phyloP scores from a whole-genome alignment of 30 jellyfish, hydroid and myxozoan genomes.

The Hydractinia symbiolongicarpus region DNA sequence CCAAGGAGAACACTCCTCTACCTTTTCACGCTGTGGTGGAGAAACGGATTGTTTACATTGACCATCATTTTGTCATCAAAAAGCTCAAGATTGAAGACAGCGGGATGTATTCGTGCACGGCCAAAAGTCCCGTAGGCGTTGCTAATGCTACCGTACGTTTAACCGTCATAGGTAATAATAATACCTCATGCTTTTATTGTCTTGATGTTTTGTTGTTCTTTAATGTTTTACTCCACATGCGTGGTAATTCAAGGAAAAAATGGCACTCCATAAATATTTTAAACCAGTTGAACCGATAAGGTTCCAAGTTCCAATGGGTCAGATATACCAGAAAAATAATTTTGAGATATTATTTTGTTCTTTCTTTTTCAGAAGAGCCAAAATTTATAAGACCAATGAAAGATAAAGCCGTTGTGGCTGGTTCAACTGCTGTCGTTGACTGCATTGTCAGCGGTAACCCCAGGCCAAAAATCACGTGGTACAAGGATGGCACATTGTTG shows the following conservation, averaged over 20 bases:
- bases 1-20: slow-evolving; percentile 42
- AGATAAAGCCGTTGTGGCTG: slow-evolving; percentile 68
- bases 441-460: slow-evolving; percentile 98
- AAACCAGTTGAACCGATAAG: background rate
- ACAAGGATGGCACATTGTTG: slow-evolving; percentile 43
- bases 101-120: slow-evolving; percentile 81
- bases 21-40: slow-evolving; percentile 81
- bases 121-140: slow-evolving; percentile 68
- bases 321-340: background rate
- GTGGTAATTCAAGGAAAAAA: background rate
- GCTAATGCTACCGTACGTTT: slow-evolving; percentile 60
- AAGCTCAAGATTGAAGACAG: slow-evolving; percentile 80
- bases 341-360: background rate
- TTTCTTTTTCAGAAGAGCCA: slow-evolving; percentile 42
- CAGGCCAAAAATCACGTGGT: slow-evolving; percentile 81
- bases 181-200: no score
- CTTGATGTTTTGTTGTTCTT: no score
- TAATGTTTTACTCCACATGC: no score
- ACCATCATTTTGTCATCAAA: slow-evolving; percentile 70
- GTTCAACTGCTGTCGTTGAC: slow-evolving; percentile 86
- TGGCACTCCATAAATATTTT: background rate
- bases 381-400: slow-evolving; percentile 82
- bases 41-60: slow-evolving; percentile 62
- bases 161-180: slow-evolving; percentile 62
- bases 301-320: background rate